phyloP scores from a whole-genome alignment of 2,797 vertebrate genomes.

The Rhynchonycteris naso region DNA sequence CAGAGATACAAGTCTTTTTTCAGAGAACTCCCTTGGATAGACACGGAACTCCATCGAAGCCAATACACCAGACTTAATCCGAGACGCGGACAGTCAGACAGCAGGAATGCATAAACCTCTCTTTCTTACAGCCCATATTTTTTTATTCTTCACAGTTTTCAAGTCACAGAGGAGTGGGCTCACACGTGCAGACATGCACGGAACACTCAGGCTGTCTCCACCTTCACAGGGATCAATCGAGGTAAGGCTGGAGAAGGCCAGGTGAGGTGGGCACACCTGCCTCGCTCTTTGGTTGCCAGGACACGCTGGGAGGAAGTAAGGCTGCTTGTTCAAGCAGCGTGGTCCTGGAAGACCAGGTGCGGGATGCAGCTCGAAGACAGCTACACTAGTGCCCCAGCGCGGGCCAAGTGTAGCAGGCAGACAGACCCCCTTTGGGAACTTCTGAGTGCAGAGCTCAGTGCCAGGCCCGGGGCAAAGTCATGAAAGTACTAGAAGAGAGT shows the following conservation, averaged over 20 bases:
- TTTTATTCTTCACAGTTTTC: background rate
- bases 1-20: background rate
- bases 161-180: background rate
- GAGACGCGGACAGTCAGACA: background rate
- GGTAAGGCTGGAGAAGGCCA: background rate
- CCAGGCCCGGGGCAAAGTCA: background rate
- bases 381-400: fast-evolving
- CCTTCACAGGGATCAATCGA: background rate
- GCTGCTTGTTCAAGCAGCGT: background rate
- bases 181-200: fast-evolving
- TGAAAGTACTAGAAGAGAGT: background rate
- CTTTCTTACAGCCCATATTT: background rate
- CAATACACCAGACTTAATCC: background rate
- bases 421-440: background rate
- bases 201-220: background rate
- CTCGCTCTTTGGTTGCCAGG: conserved; percentile 6
- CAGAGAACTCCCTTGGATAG: background rate
- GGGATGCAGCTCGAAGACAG: background rate
- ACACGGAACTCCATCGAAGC: background rate
- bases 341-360: background rate
- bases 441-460: background rate
- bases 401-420: background rate
- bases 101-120: background rate
- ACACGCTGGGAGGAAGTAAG: background rate
- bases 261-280: background rate